Evolutionary conservation across 1,140 invertebrate species (phyloP).

Genomic region (Thaumatotibia leucotreta): DNA sequence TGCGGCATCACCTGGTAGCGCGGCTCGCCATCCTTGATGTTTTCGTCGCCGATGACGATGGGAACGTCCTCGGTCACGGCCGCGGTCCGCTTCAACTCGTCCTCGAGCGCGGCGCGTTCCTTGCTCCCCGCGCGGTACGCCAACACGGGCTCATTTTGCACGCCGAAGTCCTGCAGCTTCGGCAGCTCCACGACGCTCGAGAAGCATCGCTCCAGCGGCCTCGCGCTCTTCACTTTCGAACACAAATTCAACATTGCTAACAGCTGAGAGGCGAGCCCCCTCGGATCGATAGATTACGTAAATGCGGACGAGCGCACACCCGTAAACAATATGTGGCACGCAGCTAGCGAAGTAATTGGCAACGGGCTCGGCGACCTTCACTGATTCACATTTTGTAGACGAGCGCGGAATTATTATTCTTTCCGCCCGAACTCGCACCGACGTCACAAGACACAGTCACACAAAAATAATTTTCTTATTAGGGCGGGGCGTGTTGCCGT

Average conservation of each 20-base stretch:
- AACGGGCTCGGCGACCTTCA: constrained; percentile 47
- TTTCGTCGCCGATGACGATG: constrained; percentile 93
- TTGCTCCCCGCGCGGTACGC: constrained; percentile 89
- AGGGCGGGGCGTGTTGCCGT: not conserved
- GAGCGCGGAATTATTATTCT: constrained; percentile 8
- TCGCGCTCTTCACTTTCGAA: constrained; percentile 28
- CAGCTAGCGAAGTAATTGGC: constrained; percentile 21
- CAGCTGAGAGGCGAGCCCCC: constrained; percentile 7
- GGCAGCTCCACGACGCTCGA: constrained; percentile 80
- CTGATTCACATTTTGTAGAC: constrained; percentile 50
- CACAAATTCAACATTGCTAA: constrained; percentile 48
- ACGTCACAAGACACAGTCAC: not conserved
- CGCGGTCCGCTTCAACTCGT: constrained; percentile 82
- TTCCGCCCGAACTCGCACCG: not conserved
- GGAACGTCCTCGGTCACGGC: constrained; percentile 89
- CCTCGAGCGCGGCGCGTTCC: constrained; percentile 87
- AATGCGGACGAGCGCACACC: constrained; percentile 20
- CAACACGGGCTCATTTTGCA: constrained; percentile 89
- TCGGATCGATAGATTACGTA: constrained; percentile 36
- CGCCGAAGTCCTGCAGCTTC: constrained; percentile 82
- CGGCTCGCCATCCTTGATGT: constrained; percentile 86
- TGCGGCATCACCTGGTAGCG: constrained; percentile 89
- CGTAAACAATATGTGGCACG: constrained; percentile 13
- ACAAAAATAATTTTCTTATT: constrained; percentile 13
- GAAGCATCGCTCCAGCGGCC: constrained; percentile 69